Evolutionary conservation across 2,113 vertebrate species (phyloP).

Genomic region (Larimichthys polyactis): DNA sequence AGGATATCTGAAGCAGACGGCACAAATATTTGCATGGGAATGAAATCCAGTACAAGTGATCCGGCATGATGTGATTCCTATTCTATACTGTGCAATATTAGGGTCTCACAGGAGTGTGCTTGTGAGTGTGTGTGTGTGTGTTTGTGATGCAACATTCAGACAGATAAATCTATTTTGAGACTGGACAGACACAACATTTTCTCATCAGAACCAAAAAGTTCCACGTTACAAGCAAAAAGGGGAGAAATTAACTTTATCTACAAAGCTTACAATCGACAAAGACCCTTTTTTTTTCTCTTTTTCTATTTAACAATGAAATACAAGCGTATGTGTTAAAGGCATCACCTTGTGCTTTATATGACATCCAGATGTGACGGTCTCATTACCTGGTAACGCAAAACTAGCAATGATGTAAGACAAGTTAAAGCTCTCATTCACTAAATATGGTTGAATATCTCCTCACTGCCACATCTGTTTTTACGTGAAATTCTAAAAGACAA

Average conservation of each 20-base stretch:
- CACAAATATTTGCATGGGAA: constrained; percentile 47
- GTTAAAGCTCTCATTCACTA: constrained; percentile 65
- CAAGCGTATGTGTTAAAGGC: constrained; percentile 59
- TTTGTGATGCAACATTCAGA: constrained; percentile 68
- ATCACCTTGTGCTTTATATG: constrained; percentile 67
- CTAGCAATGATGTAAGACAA: constrained; percentile 33
- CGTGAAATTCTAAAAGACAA: constrained; percentile 33
- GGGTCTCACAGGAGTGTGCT: constrained; percentile 37
- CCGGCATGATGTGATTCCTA: constrained; percentile 46
- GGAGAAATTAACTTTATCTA: constrained; percentile 62
- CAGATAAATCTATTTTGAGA: constrained; percentile 69
- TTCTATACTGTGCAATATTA: constrained; percentile 67
- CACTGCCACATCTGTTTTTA: constrained; percentile 25
- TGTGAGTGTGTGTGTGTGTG: constrained; percentile 18
- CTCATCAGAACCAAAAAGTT: constrained; percentile 63
- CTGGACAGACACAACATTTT: constrained; percentile 55
- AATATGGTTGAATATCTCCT: constrained; percentile 26
- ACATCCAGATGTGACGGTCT: constrained; percentile 37
- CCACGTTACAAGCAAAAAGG: constrained; percentile 44
- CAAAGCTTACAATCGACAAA: constrained; percentile 56
- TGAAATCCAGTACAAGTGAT: constrained; percentile 49
- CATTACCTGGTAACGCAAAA: constrained; percentile 49
- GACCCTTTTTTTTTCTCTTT: constrained; percentile 5
- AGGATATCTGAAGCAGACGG: constrained; percentile 30
- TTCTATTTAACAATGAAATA: constrained; percentile 45